These are phyloP conservation scores for Colletes gigas DNA, from an alignment of 1,140 invertebrate genomes.

Conservation along the genomic window DNA sequence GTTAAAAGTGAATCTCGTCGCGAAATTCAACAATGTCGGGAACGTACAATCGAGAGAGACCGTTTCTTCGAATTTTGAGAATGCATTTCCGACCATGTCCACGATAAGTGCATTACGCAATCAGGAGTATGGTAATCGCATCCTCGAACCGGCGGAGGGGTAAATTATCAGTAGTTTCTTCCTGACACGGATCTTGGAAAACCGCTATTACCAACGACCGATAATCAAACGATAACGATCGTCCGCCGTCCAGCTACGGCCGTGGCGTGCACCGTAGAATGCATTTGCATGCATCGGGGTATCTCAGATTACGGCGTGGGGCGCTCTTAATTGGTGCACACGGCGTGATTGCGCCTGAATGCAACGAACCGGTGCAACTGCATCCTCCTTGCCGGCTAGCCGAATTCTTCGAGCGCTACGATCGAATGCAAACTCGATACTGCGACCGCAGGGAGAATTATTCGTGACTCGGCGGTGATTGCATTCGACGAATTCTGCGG, in stretches of 20 bases:
- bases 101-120: conserved; percentile 10
- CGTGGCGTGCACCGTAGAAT: conserved; percentile 14
- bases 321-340: conserved; percentile 48
- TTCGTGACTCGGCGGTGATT: conserved; percentile 6
- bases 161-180: conserved; percentile 32
- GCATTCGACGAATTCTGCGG: background rate
- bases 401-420: conserved; percentile 39
- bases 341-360: conserved; percentile 40
- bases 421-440: conserved; percentile 8
- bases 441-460: conserved; percentile 17
- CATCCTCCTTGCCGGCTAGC: conserved; percentile 21
- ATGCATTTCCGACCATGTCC: background rate
- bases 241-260: background rate
- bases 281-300: conserved; percentile 44
- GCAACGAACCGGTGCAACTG: conserved; percentile 33
- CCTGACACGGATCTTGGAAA: conserved; percentile 28
- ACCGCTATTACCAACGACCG: conserved; percentile 20
- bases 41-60: background rate
- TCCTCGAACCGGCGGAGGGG: background rate
- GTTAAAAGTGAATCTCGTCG: too few relatives aligned
- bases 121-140: background rate
- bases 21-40: too few relatives aligned
- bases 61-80: background rate
- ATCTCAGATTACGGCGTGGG: conserved; percentile 39
- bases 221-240: conserved; percentile 48